Base-by-base conservation (phyloP, 2,888 invertebrate genomes). In the Encarsia formosa region DNA sequence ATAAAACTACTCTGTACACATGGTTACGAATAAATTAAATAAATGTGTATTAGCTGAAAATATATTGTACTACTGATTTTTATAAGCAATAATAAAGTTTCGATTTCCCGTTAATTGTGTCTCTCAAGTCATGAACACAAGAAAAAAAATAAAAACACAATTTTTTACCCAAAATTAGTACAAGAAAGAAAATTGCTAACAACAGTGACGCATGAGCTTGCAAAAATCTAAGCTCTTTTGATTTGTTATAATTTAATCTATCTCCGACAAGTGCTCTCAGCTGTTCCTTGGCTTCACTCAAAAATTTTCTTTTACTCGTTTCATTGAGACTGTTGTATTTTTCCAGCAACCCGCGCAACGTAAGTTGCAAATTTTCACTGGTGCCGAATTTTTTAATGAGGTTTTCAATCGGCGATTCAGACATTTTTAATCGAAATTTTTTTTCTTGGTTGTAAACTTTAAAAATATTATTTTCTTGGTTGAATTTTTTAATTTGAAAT, bases 241-340 rank as follows among this genome's bases (percentile, higher is more conserved):
- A 29, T 13, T 29, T 29, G 29, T 29, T 29, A 8, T 8, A 29
- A n/a, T n/a, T n/a, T 29, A 29, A 29, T 13, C 29, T 9, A 8
- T 29, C 29, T 8, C 29, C 8, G 13, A 29, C 13, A 8, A 8
- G 29, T 29, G 8, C 29, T 13, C 13, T 29, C n/a, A 34, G 34
- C 5, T 34, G 70, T 3, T 48, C 59, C 13, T 58, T 34, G 9
- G 59, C 59, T 9, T 48, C 44, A 1, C 59, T 54, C 0, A 73
- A 62, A 29, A 80, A 78, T 5, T 65, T 47, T 0, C 62, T 63
- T 35, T 73, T 76, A 1, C 78, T 77, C 0, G 67, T 68, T 0
- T 74, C 71, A 3, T 62, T 61, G 68, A 72, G 46, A 5, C 44
- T 35, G 16, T 59, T 52, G 51, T 64, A 69, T 37, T 58, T 59